Base-by-base conservation (phyloP, 2,113 vertebrate genomes). In the Prochilodus magdalenae region DNA sequence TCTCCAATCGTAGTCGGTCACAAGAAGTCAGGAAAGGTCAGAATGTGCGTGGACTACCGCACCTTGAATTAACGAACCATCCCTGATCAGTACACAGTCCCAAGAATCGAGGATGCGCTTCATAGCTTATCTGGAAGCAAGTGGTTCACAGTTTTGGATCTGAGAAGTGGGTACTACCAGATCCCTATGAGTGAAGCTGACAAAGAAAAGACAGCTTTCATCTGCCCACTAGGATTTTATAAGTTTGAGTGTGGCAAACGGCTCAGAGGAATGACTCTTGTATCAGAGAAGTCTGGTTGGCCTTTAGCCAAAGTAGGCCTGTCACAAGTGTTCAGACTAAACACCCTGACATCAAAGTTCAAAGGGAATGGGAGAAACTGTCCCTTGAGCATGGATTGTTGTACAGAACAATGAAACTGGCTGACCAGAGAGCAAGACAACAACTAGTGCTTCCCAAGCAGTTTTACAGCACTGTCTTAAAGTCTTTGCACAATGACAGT, bases 121-220 rank as follows among this genome's bases (percentile, higher is more conserved):
- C 63, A 83, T 14, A 71, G 62, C 3, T 27, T 86, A 5, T 44
- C n/a, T n/a, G n/a, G n/a, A n/a, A n/a, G 75, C 15, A 75, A 67
- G 4, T 86, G 79, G 65, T 80, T n/a, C n/a, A n/a, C n/a, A n/a
- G 75, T 88, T 15, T 24, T 87, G 15, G 72, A 86, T 16, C 27
- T 85, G 14, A 73, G 72, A 20, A 79, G 36, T 22, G 33, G 53
- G 36, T 3, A 36, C 36, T 36, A 36, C 36, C 36, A 36, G 7
- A 36, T 36, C 7, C 36, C 36, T 4, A 36, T 36, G 36, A 36
- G 36, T 36, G 36, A 36, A 36, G 36, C 36, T 36, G 36, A 36
- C 7, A 36, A 36, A 36, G 36, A 36, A 36, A 36, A 36, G 36
- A 36, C 36, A 4, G 36, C 36, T 36, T 36, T 36, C 7, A 36